phyloP scores from a whole-genome alignment of 2,888 invertebrate genomes.

The Melieria crassipennis region DNA sequence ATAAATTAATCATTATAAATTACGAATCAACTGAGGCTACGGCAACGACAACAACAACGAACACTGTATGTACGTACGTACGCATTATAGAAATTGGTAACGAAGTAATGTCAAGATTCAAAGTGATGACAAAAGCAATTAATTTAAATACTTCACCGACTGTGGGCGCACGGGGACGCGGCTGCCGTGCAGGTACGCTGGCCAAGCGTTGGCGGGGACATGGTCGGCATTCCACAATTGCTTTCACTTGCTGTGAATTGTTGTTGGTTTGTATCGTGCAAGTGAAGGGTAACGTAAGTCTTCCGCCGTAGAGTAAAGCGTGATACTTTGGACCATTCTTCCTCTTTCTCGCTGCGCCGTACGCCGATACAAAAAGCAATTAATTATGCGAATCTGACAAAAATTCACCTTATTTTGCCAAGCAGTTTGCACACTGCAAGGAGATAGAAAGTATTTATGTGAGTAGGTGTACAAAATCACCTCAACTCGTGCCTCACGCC shows the following conservation, averaged over 20 bases:
- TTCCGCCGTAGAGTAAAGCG: too few species aligned
- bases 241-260: too few species aligned
- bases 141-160: slow-evolving; percentile 50
- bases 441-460: neutral
- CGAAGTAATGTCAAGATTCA: slow-evolving; percentile 60
- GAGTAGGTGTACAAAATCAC: too few species aligned
- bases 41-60: slow-evolving; percentile 35
- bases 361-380: slow-evolving; percentile 51
- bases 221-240: too few species aligned
- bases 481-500: too few species aligned
- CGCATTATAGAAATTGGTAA: slow-evolving; percentile 41
- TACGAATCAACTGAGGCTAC: slow-evolving; percentile 21
- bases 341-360: too few species aligned
- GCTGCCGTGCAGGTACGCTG: slow-evolving; percentile 22
- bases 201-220: too few species aligned
- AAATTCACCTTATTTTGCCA: neutral
- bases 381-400: slow-evolving; percentile 61
- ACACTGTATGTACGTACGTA: slow-evolving; percentile 32
- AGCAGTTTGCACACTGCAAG: too few species aligned
- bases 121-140: slow-evolving; percentile 65
- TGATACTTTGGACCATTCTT: too few species aligned
- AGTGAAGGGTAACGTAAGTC: too few species aligned
- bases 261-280: too few species aligned
- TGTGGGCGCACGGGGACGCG: slow-evolving; percentile 46
- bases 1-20: slow-evolving; percentile 30